Base-by-base conservation (phyloP, 2,888 invertebrate genomes). In the Eupelmus urozonus region DNA sequence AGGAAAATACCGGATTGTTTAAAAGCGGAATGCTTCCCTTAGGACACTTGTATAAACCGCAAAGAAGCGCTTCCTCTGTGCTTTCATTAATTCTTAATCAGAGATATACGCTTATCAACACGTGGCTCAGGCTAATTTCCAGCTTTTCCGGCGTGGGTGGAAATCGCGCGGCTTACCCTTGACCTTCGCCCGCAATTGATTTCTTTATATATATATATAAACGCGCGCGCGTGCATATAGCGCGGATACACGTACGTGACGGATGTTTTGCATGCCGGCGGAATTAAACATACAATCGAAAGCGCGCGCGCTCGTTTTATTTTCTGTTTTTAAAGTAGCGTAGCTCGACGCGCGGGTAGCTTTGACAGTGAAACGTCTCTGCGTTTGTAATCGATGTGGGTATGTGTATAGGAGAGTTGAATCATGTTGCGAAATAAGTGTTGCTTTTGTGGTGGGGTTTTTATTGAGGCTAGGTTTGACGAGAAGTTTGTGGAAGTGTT, bases 121-220 rank as follows among this genome's bases (percentile, higher is more conserved):
- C 23, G 42, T 65, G 49, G 49, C 4, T 11, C 25, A 13, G 23
- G 29, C n/a, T 5, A n/a, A 29, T 29, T 29, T 66, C 27, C 42
- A 45, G 2, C 51, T 16, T 51, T 66, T 53, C 11, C 49, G 16
- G 27, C 2, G 45, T 65, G 63, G 49, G 29, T 9, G 51, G n/a
- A 51, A 51, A 66, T 20, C 13, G 11, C 18, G 16, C 27, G 1
- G 7, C 13, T 13, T 67, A 53, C 16, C 53, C 66, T 67, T 67
- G 53, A 67, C 66, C 66, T 67, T 67, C 20, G 16, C 18, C n/a
- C n/a, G 2, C 34, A 67, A 67, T 67, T 67, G 66, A 67, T 53
- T 67, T 67, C 29, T 67, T 53, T 23, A 3, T 13, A 11, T 2
- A 34, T 9, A 34, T 34, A 34, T 34, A 9, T 34, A 34, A 5